Conservation (phyloP, 2,888 invertebrate species). For the Silvanus unidentatus region DNA sequence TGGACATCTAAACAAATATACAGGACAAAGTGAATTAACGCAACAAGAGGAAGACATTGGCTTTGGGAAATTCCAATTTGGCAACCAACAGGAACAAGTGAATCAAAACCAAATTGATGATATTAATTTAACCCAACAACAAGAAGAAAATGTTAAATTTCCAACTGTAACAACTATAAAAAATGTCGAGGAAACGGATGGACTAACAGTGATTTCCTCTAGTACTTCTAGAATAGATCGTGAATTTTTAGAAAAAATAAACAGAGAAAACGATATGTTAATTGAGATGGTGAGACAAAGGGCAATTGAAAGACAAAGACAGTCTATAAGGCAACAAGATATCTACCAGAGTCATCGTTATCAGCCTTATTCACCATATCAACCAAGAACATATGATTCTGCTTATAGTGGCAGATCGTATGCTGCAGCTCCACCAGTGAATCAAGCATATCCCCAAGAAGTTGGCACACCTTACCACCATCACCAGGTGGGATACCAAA, state of each 20-base stretch:
- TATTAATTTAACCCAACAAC: constrained; percentile 20
- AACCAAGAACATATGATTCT: not conserved
- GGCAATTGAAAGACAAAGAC: constrained; percentile 4
- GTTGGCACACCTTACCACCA: not conserved
- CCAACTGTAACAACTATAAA: too few species aligned
- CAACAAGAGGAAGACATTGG: constrained; percentile 6
- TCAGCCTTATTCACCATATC: not conserved
- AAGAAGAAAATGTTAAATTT: constrained; percentile 8
- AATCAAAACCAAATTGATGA: constrained; percentile 1
- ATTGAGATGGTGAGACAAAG: too few species aligned
- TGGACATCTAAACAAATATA: constrained; percentile 2
- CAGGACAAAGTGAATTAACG: not conserved
- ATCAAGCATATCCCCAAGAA: not conserved
- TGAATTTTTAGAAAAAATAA: constrained; percentile 9
- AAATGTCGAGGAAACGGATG: too few species aligned
- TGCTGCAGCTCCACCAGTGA: not conserved
- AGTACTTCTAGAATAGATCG: constrained; percentile 1
- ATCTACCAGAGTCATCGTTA: not conserved
- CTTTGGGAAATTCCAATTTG: constrained; percentile 7
- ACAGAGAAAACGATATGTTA: constrained; percentile 1
- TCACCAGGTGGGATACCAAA: constrained; percentile 11
- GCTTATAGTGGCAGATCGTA: too few species aligned
- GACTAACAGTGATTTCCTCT: too few species aligned
- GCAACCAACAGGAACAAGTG: constrained; percentile 6
- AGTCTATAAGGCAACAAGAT: constrained; percentile 6